Evolutionary conservation across 2,113 vertebrate species (phyloP).

Genomic region (Carettochelys insculpta): DNA sequence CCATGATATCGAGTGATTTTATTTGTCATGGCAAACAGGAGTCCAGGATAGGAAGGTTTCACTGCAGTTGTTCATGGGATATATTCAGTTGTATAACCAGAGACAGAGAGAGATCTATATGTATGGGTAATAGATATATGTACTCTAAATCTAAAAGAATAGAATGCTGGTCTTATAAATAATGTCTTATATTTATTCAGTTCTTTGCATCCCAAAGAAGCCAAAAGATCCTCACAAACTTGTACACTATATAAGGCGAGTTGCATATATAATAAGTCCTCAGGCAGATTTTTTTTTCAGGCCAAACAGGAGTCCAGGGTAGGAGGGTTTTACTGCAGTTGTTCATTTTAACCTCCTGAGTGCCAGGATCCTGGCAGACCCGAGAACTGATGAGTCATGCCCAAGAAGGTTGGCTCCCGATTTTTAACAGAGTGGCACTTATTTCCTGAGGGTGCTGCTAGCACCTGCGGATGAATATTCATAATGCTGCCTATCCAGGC

Average conservation of each 20-base stretch:
- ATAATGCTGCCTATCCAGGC: not conserved
- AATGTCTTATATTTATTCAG: not conserved
- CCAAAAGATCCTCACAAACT: not conserved
- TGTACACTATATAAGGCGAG: not conserved
- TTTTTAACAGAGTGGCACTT: not conserved
- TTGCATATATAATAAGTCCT: not conserved
- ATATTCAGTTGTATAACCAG: too few relatives aligned
- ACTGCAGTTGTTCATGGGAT: too few relatives aligned
- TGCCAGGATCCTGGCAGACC: not conserved
- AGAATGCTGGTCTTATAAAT: not conserved
- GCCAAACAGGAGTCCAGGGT: not conserved
- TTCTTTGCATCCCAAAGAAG: not conserved
- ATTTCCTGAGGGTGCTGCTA: not conserved
- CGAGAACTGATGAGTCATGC: not conserved
- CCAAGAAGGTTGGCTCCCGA: not conserved
- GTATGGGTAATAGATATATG: too few relatives aligned
- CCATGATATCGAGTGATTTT: not conserved
- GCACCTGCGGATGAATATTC: constrained; percentile 1
- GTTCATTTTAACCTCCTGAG: not conserved
- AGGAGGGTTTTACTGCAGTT: not conserved
- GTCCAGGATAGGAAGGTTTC: not conserved
- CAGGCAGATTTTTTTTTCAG: not conserved
- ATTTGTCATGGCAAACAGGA: not conserved
- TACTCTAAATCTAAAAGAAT: not conserved
- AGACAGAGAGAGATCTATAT: too few relatives aligned